Evolutionary conservation across 2,888 invertebrate species (phyloP).

Genomic region (Pristionchus mayeri): DNA sequence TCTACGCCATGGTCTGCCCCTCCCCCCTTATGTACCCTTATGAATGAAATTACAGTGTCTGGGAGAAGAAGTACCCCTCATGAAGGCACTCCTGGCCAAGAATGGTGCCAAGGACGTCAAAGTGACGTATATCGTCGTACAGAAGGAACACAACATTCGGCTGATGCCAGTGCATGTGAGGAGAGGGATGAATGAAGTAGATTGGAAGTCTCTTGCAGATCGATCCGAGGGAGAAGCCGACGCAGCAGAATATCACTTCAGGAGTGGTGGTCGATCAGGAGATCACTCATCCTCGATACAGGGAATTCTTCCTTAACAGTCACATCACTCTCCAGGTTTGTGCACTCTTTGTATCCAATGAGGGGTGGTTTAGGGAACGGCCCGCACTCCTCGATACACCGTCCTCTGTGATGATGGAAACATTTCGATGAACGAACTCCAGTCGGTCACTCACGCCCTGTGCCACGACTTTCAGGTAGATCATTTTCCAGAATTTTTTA

Average conservation of each 20-base stretch:
- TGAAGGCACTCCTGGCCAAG: slow-evolving; percentile 55
- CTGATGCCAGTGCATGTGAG: slow-evolving; percentile 54
- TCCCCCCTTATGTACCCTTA: not conserved
- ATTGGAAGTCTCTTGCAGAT: slow-evolving; percentile 30
- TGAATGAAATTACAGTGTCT: slow-evolving; percentile 52
- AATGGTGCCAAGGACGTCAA: slow-evolving; percentile 48
- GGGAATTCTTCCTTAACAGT: slow-evolving; percentile 71
- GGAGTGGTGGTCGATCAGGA: slow-evolving; percentile 69
- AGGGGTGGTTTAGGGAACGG: slow-evolving; percentile 67
- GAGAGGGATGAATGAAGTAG: not conserved
- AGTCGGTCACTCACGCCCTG: slow-evolving; percentile 65
- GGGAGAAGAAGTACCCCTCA: slow-evolving; percentile 65
- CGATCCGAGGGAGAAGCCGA: slow-evolving; percentile 47
- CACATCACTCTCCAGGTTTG: slow-evolving; percentile 70
- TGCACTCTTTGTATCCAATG: too few species aligned
- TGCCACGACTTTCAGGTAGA: slow-evolving; percentile 63
- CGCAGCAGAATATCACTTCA: slow-evolving; percentile 65
- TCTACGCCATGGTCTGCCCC: slow-evolving; percentile 55
- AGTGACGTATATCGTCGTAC: slow-evolving; percentile 64
- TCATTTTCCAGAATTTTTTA: not conserved
- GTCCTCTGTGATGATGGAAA: slow-evolving; percentile 67
- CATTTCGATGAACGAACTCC: slow-evolving; percentile 61
- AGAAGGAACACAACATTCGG: slow-evolving; percentile 66
- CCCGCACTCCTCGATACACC: slow-evolving; percentile 70
- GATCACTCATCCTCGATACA: slow-evolving; percentile 63